Conservation (phyloP, 1,140 invertebrate species). For the Globodera ellingtonae region DNA sequence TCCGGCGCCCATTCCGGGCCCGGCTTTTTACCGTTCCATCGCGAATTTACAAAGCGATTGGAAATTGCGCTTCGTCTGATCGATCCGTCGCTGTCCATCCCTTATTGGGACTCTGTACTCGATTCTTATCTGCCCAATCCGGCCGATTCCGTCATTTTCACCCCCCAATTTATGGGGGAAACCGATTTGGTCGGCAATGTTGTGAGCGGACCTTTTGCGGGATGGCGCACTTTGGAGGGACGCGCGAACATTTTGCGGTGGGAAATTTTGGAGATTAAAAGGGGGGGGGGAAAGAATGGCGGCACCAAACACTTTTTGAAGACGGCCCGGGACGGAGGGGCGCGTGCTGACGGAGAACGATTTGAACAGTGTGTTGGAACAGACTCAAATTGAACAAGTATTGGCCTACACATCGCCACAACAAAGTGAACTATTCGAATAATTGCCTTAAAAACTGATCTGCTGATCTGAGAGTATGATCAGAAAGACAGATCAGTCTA, state of each 20-base stretch:
- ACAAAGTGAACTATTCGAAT: constrained; percentile 35
- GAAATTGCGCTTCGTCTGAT: constrained; percentile 40
- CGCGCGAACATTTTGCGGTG: constrained; percentile 23
- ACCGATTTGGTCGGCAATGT: constrained; percentile 54
- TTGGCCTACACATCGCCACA: constrained; percentile 54
- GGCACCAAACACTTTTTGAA: constrained; percentile 17
- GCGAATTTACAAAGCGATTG: constrained; percentile 39
- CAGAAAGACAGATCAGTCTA: too few relatives aligned
- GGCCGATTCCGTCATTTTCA: constrained; percentile 65
- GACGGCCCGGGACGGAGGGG: constrained; percentile 51
- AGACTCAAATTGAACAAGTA: constrained; percentile 55
- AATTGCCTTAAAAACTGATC: too few relatives aligned
- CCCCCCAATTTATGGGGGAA: constrained; percentile 58
- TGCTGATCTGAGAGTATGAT: too few relatives aligned
- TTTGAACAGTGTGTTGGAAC: constrained; percentile 51
- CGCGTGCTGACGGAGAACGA: constrained; percentile 53
- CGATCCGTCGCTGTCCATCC: constrained; percentile 63
- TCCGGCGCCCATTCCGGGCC: constrained; percentile 39
- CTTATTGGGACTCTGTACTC: constrained; percentile 67
- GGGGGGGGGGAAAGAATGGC: background rate
- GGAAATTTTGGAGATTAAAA: constrained; percentile 14
- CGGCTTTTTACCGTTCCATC: constrained; percentile 43
- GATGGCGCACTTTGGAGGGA: constrained; percentile 49
- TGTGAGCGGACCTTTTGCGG: constrained; percentile 44
- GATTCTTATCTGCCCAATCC: constrained; percentile 64